phyloP scores from a whole-genome alignment of 2,113 vertebrate species.

The Salvelinus fontinalis region DNA sequence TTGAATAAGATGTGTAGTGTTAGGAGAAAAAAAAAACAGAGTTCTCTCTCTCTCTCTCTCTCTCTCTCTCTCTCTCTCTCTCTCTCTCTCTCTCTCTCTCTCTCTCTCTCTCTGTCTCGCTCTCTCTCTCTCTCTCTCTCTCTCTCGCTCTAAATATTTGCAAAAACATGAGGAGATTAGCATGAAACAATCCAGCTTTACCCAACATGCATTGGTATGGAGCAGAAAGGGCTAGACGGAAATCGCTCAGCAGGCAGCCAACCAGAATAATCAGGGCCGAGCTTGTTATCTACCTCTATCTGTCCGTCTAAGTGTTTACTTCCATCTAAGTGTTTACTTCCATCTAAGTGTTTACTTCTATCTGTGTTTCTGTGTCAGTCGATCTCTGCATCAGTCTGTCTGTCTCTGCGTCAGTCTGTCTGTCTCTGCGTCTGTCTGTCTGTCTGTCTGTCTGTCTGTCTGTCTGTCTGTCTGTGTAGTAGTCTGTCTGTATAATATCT shows the following conservation, averaged over 20 bases:
- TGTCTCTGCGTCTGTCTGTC: too few relatives aligned
- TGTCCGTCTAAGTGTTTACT: neutral
- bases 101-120: neutral
- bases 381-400: neutral
- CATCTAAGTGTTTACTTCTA: neutral
- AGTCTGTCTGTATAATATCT: too few relatives aligned
- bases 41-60: too few relatives aligned
- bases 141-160: conserved; percentile 62
- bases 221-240: neutral
- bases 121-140: conserved; percentile 20
- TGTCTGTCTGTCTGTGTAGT: too few relatives aligned
- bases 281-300: neutral
- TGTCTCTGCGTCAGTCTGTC: too few relatives aligned
- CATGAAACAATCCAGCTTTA: conserved; percentile 58
- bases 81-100: too few relatives aligned
- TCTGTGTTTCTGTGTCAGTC: neutral
- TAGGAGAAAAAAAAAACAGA: too few relatives aligned
- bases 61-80: too few relatives aligned
- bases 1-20: too few relatives aligned
- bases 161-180: conserved; percentile 64
- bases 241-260: conserved; percentile 10
- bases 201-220: conserved; percentile 33
- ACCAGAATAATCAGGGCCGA: conserved; percentile 8
- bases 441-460: too few relatives aligned
- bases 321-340: neutral